Conservation (phyloP, 2,888 invertebrate species). For the Hololepta plana region DNA sequence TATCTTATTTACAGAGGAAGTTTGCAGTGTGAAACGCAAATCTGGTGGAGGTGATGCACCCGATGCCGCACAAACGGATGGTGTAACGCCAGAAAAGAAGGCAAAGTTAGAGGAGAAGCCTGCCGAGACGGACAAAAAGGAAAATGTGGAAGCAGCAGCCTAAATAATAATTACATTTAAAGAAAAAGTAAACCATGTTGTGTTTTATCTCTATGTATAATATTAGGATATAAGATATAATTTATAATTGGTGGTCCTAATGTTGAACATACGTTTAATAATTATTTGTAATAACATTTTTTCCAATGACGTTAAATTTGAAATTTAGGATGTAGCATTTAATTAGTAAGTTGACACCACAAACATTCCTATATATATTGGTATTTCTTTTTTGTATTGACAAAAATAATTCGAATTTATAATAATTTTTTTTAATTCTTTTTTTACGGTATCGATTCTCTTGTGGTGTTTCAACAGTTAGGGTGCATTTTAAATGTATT, state of each 20-base stretch:
- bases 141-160: conserved; percentile 35
- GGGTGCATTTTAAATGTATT: conserved; percentile 6
- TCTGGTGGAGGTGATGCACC: conserved; percentile 37
- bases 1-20: conserved; percentile 15
- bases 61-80: conserved; percentile 29
- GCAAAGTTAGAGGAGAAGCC: conserved; percentile 46
- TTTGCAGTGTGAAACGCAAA: conserved; percentile 49
- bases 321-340: conserved; percentile 20
- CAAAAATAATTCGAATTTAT: too few species aligned
- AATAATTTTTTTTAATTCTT: too few species aligned
- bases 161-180: conserved; percentile 23
- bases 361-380: conserved; percentile 11
- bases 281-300: too few species aligned
- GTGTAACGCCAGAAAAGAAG: conserved; percentile 53
- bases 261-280: too few species aligned
- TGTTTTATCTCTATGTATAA: conserved; percentile 14
- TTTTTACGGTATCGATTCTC: conserved; percentile 10
- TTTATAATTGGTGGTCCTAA: too few species aligned
- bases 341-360: conserved; percentile 15
- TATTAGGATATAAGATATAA: conserved; percentile 14
- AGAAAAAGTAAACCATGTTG: conserved; percentile 5
- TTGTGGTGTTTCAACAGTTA: conserved; percentile 11
- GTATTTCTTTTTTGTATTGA: too few species aligned
- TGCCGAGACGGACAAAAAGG: conserved; percentile 35
- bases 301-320: conserved; percentile 15